Evolutionary conservation across 2,113 vertebrate genomes (phyloP).

Genomic region (Corythornis vintsioides): DNA sequence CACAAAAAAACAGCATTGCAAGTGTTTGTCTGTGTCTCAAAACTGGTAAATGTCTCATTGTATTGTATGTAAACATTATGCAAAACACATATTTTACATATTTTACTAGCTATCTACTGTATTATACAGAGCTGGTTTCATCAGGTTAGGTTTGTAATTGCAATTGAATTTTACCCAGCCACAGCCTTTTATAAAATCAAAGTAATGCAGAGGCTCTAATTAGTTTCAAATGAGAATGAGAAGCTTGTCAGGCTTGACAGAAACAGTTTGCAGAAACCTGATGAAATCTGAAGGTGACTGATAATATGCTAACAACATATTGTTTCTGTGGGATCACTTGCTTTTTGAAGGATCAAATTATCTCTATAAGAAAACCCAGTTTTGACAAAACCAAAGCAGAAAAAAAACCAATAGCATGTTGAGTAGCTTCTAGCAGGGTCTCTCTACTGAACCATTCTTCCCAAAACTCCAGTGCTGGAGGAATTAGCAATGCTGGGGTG

Average conservation of each 20-base stretch:
- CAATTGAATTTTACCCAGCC: background rate
- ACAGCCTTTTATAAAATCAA: background rate
- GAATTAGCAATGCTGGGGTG: background rate
- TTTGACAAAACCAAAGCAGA: slow-evolving; percentile 6
- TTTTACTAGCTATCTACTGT: background rate
- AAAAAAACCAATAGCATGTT: background rate
- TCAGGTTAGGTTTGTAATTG: background rate
- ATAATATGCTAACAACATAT: background rate
- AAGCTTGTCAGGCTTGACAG: slow-evolving; percentile 24
- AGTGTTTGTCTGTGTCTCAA: background rate
- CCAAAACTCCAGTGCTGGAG: background rate
- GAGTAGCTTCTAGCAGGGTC: background rate
- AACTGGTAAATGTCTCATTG: background rate
- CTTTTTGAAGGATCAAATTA: slow-evolving; percentile 29
- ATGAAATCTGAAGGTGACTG: background rate
- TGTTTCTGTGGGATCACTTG: background rate
- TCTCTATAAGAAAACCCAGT: background rate
- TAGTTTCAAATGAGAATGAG: slow-evolving; percentile 34
- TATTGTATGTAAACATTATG: background rate
- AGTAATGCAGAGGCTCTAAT: slow-evolving; percentile 35
- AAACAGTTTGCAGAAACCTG: background rate
- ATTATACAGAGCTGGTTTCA: background rate
- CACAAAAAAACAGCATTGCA: background rate
- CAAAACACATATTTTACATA: background rate
- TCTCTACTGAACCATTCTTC: background rate